Evolutionary conservation across 2,888 invertebrate genomes (phyloP), one percentile per base, ranked within the genome.

Genomic region (Malachius bipustulatus): DNA sequence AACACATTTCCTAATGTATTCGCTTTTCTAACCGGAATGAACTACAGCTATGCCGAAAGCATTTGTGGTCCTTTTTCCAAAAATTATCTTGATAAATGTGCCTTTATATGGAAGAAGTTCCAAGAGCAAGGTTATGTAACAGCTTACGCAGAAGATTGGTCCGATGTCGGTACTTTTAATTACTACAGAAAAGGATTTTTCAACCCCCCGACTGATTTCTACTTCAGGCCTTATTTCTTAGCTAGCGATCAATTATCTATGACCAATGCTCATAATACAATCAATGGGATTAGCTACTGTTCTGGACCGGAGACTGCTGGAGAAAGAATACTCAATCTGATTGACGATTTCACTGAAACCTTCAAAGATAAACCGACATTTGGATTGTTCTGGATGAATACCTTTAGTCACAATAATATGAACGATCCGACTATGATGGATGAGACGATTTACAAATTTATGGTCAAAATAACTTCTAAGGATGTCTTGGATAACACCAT

Each of bases 1-100:
- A 91, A 91, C 51, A 90, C 90, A 0, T 87, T 84, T 51, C 88
- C 91, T 0, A 94, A 93, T 60, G 57, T 93, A 31, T 80, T 90
- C 72, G 84, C 89, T 0, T 67, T 82, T 29, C 65, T 84, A 8
- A 77, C 82, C 0, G 91, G 90, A 2, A 68, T 69, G 43, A 54
- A 57, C n/a, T 33, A 32, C 26, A 31, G 56, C 0, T 51, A 66
- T 15, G 60, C 73, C 9, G 60, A 69, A 16, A 47, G 57, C 2
- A 55, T 64, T 31, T 69, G 70, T 44, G 57, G 63, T 14, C 67
- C 70, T n/a, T 67, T 39, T 37, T 52, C 54, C 32, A 50, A 60
- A 33, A 67, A 69, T 55, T 70, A 71, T 30, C 54, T 78, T 34
- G 84, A 89, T 49, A 67, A 73, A 34, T 78, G 84, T 49, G 70